phyloP scores from a whole-genome alignment of 1,140 invertebrate species.

The Ptiloglossa arizonensis region DNA sequence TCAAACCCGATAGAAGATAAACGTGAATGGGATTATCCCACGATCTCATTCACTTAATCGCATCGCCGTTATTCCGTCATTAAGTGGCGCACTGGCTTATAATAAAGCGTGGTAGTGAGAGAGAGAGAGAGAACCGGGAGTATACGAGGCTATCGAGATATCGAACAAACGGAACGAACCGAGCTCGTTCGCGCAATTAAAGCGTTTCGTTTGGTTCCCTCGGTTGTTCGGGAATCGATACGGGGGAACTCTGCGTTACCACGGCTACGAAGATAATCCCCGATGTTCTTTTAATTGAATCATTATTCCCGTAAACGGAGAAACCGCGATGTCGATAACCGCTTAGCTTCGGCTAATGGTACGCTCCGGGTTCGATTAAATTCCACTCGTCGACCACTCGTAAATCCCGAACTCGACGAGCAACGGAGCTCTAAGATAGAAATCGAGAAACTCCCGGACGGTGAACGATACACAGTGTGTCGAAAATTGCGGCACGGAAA shows the following conservation, averaged over 20 bases:
- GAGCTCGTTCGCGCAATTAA: neutral
- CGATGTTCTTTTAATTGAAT: conserved; percentile 35
- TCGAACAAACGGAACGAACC: conserved; percentile 24
- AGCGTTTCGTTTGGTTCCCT: neutral
- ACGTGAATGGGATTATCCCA: conserved; percentile 46
- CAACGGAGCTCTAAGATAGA: too few relatives aligned
- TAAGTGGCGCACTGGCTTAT: conserved; percentile 9
- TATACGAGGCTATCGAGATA: neutral
- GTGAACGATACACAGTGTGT: too few relatives aligned
- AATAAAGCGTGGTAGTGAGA: neutral
- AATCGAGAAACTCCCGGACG: too few relatives aligned
- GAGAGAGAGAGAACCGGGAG: neutral
- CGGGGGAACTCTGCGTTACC: neutral
- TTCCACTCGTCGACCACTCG: neutral
- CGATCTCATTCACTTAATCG: conserved; percentile 45
- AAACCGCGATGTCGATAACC: neutral
- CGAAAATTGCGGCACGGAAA: too few relatives aligned
- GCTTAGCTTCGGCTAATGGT: conserved; percentile 5
- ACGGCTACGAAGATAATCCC: conserved; percentile 25
- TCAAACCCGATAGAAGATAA: conserved; percentile 20
- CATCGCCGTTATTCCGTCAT: conserved; percentile 49
- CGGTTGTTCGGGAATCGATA: neutral
- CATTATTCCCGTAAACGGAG: conserved; percentile 23
- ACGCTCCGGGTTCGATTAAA: conserved; percentile 5
- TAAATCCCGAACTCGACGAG: neutral